Conservation (phyloP, 2,888 invertebrate species). For the Apotomis turbidana region DNA sequence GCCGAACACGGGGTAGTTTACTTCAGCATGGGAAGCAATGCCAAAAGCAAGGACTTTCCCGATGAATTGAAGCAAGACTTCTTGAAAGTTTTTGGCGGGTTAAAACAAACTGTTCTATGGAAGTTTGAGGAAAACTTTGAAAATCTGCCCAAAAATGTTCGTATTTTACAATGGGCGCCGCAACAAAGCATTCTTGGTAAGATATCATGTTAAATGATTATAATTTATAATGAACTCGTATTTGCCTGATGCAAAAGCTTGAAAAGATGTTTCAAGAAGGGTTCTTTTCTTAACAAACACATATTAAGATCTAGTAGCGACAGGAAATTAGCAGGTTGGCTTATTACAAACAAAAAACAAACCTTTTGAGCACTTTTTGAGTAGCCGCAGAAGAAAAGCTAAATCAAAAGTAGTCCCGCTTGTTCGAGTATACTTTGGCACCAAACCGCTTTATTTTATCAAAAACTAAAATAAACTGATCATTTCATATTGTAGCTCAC, state of each 20-base stretch:
- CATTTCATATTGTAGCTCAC: constrained; percentile 36
- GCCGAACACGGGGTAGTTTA: constrained; percentile 70
- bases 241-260: too few species aligned
- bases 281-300: too few species aligned
- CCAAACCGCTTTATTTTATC: too few species aligned
- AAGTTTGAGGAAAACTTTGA: constrained; percentile 58
- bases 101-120: constrained; percentile 73
- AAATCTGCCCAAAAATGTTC: constrained; percentile 56
- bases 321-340: too few species aligned
- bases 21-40: constrained; percentile 74
- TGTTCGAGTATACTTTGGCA: too few species aligned
- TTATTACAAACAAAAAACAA: too few species aligned
- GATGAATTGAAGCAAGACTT: constrained; percentile 53
- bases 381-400: too few species aligned
- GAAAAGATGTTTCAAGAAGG: too few species aligned
- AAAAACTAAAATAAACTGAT: neutral
- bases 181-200: constrained; percentile 63
- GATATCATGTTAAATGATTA: constrained; percentile 1
- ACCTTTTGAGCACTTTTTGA: too few species aligned
- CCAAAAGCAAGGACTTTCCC: constrained; percentile 65
- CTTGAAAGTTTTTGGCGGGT: constrained; percentile 60
- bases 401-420: too few species aligned
- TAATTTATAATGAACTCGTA: too few species aligned
- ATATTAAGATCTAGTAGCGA: too few species aligned
- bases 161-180: constrained; percentile 62